Percentiles rank a stretch among this genome's conserved stretches.
phyloP scores from a whole-genome alignment of 1,140 invertebrate species.

The Drosophila oshimai region DNA sequence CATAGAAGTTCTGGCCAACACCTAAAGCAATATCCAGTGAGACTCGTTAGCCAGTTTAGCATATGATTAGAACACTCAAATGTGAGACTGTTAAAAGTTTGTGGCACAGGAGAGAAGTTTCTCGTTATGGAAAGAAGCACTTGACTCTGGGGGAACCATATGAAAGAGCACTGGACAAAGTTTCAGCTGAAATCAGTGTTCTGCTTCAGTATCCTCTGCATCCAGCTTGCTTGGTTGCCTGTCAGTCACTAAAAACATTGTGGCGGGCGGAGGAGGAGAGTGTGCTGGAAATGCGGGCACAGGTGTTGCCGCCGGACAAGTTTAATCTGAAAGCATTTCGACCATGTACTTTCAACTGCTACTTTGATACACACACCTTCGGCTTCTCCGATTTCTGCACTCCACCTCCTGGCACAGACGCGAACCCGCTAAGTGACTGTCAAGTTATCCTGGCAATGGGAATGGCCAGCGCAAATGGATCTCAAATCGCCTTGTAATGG shows the following conservation, averaged over 20 bases:
- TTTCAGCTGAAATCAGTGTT: conserved; percentile 29
- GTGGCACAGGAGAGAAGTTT: conserved; percentile 13
- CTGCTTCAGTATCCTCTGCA: conserved; percentile 21
- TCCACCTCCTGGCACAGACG: neutral
- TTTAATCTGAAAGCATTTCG: conserved; percentile 51
- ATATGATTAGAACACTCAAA: conserved; percentile 75
- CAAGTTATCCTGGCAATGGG: conserved; percentile 52
- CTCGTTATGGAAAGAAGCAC: conserved; percentile 32
- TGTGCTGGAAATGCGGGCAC: conserved; percentile 3
- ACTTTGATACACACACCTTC: conserved; percentile 41
- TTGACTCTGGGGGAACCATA: conserved; percentile 8
- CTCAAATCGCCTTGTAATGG: conserved; percentile 66
- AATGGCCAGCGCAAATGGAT: conserved; percentile 55
- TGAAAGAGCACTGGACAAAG: conserved; percentile 14
- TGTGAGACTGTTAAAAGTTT: conserved; percentile 77
- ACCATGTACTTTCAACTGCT: conserved; percentile 40
- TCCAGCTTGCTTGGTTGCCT: neutral
- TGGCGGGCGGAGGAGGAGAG: neutral
- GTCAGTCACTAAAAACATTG: conserved; percentile 31
- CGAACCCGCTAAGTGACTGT: conserved; percentile 59
- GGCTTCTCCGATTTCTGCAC: neutral
- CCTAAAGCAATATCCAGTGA: conserved; percentile 8
- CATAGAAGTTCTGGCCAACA: conserved; percentile 7
- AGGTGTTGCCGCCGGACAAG: conserved; percentile 48
- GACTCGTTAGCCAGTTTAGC: conserved; percentile 70